Base-by-base conservation (phyloP, 2,797 vertebrate genomes). In the Atherinosoma microstoma region DNA sequence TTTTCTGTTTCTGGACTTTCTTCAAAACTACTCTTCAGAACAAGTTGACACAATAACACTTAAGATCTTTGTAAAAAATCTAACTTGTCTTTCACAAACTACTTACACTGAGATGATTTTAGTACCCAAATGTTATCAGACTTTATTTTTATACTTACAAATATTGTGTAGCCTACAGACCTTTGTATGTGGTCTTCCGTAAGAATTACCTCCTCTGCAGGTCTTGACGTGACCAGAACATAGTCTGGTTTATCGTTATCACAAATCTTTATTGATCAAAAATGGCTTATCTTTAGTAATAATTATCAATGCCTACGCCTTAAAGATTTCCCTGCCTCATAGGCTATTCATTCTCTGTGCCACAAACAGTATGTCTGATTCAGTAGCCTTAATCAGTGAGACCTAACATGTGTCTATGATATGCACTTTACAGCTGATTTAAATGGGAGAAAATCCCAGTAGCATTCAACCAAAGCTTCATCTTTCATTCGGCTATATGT, bases 391-490 rank as follows among this genome's bases (percentile, higher is more conserved):
- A 91, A 90, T 90, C 89, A 91, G 87, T 90, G 87, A 94, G 86
- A 94, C 89, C 84, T 90, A 88, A 92, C 86, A 85, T 72, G 83
- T 92, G 89, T 92, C 93, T 93, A 90, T 94, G 90, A 94, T 92
- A 94, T 95, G 95, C 95, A 95, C 95, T 95, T 95, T 95, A 95
- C 92, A 93, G 89, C 90, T 90, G 87, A 91, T 92, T 89, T 64
- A 79, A 90, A 85, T 72, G 91, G 91, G 92, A 92, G 83, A 87
- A 87, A 69, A 58, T 93, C 92, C 89, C 89, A 83, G 94, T 95
- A 95, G 95, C 95, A 95, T 93, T 91, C 92, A 93, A 93, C 94
- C 93, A 95, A 95, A 95, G 91, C 95, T 94, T 94, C 88, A 91
- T 83, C 82, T 84, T 88, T 91, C 89, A 90, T 80, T 92, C 85